Evolutionary conservation across 1,140 invertebrate genomes (phyloP), one percentile per base, ranked within the genome.

Genomic region (Neelides sp.): DNA sequence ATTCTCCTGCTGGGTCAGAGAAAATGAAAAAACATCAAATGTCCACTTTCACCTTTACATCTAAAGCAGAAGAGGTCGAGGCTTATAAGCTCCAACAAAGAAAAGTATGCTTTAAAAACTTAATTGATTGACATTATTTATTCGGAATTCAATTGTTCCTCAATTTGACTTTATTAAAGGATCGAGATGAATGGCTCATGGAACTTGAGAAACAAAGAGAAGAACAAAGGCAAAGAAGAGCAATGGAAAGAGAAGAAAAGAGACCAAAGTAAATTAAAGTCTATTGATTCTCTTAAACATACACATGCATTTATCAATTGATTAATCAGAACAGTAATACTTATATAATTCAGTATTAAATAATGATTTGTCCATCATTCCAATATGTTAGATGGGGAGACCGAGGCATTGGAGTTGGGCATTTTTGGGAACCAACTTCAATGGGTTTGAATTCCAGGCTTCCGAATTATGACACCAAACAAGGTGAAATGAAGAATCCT

Each of bases 391-490:
- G 49, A 35, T 82, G 80, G 79, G 78, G 77, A 0, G 77, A 78
- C 59, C 69, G 74, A 45, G 75, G 75, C 1, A 72, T 77, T 17
- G 74, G 73, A 20, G 73, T 75, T 7, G 75, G 74, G 13, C 69
- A 77, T 32, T 70, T 80, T 26, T 82, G 80, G 80, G 77, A 76
- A 57, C 61, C 65, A 10, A 54, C n/a, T n/a, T n/a, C 50, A 3
- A 41, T 51, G 4, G 48, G 58, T 7, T 53, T 55, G 10, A 59
- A 62, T 32, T 56, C 57, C 2, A 20, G 60, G 5, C 43, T 65
- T 26, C 74, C 76, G 10, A n/a, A n/a, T n/a, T n/a, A n/a, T n/a
- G n/a, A 43, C 44, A 10, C 41, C 47, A 12, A 15, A 2, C 26
- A 71, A 20, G 48, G 40, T 42, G 42, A 24, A 48, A 49, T 27